Evolutionary conservation across 2,888 invertebrate genomes (phyloP), one percentile per base, ranked within the genome.

Genomic region (Eretmocerus hayati): DNA sequence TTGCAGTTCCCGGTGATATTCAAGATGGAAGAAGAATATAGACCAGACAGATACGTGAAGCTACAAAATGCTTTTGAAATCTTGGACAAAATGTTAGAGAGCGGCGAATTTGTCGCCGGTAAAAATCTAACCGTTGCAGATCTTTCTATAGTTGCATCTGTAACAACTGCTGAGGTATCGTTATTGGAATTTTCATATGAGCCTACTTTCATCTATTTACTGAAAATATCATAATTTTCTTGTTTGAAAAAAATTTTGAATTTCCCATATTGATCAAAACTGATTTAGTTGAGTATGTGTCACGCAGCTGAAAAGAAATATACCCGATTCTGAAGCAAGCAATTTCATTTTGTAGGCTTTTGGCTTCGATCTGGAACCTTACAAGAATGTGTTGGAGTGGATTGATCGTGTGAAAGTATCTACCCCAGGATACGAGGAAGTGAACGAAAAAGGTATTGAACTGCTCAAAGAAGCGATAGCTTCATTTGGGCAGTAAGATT

Each of bases 331-430:
- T n/a, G n/a, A n/a, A n/a, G n/a, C n/a, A n/a, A n/a, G n/a, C n/a
- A 26, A 26, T 26, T 26, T 26, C 26, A 26, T n/a, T 9, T 56
- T 59, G 42, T 52, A 69, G 69, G 58, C 50, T 6, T 56, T 64
- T 3, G 64, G 64, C 20, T 70, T 68, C 33, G 60, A 67, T 3
- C 31, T 65, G 16, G 54, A 52, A 60, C 80, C 81, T 60, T 87
- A 82, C 72, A 67, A 77, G 38, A 87, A 89, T 60, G 77, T 90
- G 44, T 71, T 73, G 50, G 83, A 77, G 52, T 85, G 85, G 84
- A 74, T 76, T 60, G 75, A 75, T 18, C 78, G 75, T 53, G 74
- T 77, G 46, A 81, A 83, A 71, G 69, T 69, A 36, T 75, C 76
- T 2, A 75, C 78, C 26, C 79, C 81, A 9, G 83, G 80, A 39